Conservation (phyloP, 2,113 vertebrate species). For the Nesoenas mayeri region DNA sequence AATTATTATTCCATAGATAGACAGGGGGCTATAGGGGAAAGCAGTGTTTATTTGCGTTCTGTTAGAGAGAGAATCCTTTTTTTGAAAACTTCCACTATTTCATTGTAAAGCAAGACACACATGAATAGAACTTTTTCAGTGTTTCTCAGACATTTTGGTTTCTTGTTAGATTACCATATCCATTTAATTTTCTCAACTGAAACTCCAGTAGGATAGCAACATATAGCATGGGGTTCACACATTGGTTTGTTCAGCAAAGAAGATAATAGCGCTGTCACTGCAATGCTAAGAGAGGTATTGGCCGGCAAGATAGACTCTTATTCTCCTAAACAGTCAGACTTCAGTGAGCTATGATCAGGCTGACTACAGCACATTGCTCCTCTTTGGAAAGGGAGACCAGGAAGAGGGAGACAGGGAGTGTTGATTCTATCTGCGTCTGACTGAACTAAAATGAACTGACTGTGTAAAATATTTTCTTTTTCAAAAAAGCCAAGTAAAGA, state of each 20-base stretch:
- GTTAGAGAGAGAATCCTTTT: slow-evolving; percentile 53
- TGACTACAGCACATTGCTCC: background rate
- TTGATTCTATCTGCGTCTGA: background rate
- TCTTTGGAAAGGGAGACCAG: background rate
- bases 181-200: slow-evolving; percentile 55
- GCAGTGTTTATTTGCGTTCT: slow-evolving; percentile 68
- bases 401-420: background rate
- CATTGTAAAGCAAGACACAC: slow-evolving; percentile 31
- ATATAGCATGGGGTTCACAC: background rate
- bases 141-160: slow-evolving; percentile 61
- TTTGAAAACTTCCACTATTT: slow-evolving; percentile 47
- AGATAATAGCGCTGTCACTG: background rate
- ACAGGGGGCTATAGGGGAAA: background rate
- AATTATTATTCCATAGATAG: slow-evolving; percentile 30
- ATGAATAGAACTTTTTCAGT: slow-evolving; percentile 49
- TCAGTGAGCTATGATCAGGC: background rate
- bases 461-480: slow-evolving; percentile 37
- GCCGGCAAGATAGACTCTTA: slow-evolving; percentile 21
- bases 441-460: slow-evolving; percentile 23
- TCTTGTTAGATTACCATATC: slow-evolving; percentile 32
- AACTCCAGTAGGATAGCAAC: slow-evolving; percentile 27
- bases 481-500: background rate
- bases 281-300: background rate
- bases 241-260: background rate
- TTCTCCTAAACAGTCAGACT: background rate